Conservation (phyloP, 2,797 vertebrate species). For the Pyrrhura leucotis region DNA sequence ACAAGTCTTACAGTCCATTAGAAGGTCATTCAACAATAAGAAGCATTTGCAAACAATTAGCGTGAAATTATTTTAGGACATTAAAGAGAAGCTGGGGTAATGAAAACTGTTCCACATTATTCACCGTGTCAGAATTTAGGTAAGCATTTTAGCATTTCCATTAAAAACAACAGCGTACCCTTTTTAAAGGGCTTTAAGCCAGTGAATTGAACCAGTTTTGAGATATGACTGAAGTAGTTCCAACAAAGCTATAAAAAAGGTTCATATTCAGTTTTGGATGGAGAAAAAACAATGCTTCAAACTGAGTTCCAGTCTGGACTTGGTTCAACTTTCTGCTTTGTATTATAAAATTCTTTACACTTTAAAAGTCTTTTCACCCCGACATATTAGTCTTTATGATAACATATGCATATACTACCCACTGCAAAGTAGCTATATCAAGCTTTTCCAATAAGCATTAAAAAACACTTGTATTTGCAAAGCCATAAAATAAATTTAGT, state of each 20-base stretch:
- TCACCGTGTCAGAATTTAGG: background rate
- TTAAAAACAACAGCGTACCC: background rate
- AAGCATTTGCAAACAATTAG: background rate
- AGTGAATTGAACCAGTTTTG: background rate
- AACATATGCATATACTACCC: background rate
- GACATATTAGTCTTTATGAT: background rate
- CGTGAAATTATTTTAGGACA: background rate
- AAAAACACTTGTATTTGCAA: background rate
- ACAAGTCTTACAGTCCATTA: background rate
- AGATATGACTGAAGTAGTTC: constrained; percentile 35
- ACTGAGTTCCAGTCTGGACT: constrained; percentile 36
- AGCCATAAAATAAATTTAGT: background rate
- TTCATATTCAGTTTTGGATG: constrained; percentile 12
- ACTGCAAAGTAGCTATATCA: background rate
- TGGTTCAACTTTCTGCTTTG: background rate
- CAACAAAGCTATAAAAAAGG: constrained; percentile 35
- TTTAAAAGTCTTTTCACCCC: background rate
- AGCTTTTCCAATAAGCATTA: background rate
- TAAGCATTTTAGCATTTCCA: constrained; percentile 23
- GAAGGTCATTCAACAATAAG: background rate
- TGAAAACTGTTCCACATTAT: background rate
- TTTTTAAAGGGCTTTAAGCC: background rate
- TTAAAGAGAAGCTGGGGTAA: background rate
- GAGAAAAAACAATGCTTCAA: constrained; percentile 55
- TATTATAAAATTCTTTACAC: background rate